A percentile compares a stretch with the other conserved stretches of the same genome.
phyloP scores from a whole-genome alignment of 1,140 invertebrate species.

The Melitaea cinxia region DNA sequence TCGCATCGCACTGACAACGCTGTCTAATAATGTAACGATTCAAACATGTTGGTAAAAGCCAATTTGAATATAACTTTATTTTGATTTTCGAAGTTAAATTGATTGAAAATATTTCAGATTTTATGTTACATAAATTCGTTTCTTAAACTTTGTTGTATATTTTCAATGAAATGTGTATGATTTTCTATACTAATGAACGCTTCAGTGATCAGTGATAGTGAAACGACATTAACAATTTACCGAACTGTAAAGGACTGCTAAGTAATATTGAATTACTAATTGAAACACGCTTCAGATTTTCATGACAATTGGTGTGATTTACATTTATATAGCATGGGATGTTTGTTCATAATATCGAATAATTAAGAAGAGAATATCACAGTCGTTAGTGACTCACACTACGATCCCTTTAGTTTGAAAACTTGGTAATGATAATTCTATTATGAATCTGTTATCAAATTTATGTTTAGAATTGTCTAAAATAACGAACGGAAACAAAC shows the following conservation, averaged over 20 bases:
- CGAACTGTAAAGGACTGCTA: conserved; percentile 5
- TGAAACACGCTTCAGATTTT: conserved; percentile 22
- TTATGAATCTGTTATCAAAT: neutral
- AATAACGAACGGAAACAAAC: too few species aligned
- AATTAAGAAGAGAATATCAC: neutral
- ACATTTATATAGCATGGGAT: conserved; percentile 11
- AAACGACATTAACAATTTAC: conserved; percentile 4
- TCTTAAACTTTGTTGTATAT: too few species aligned
- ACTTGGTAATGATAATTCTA: neutral
- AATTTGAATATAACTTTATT: neutral
- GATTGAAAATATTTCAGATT: too few species aligned
- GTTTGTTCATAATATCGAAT: neutral
- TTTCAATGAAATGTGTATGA: neutral
- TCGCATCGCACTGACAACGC: neutral
- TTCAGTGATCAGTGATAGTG: neutral
- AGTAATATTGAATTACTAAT: conserved; percentile 23
- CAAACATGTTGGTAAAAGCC: neutral
- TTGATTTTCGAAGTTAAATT: neutral
- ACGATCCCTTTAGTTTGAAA: neutral
- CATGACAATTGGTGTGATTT: conserved; percentile 8
- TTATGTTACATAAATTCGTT: too few species aligned
- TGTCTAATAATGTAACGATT: neutral
- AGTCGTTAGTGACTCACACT: neutral
- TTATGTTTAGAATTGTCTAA: too few species aligned
- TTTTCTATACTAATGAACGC: neutral